Percentiles rank a stretch among this genome's conserved stretches.
Evolutionary conservation across 2,888 invertebrate genomes (phyloP).

Genomic region (Athetis lepigone): DNA sequence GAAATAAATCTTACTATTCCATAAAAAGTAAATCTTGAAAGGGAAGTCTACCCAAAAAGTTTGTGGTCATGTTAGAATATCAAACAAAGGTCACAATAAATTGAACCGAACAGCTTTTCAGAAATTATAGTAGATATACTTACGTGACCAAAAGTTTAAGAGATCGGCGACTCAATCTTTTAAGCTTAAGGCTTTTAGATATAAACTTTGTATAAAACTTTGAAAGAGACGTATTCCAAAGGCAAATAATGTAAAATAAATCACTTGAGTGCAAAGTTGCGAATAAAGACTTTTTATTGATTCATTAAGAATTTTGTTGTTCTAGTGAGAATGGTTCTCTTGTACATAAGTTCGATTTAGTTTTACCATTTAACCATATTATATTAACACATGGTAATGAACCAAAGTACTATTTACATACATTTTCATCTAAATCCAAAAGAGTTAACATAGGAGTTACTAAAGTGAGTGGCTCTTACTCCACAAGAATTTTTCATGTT

Average conservation of each 20-base stretch:
- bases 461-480: too few relatives aligned
- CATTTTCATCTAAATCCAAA: too few relatives aligned
- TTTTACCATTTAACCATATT: not conserved
- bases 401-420: not conserved
- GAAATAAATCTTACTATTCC: constrained; percentile 36
- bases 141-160: constrained; percentile 40
- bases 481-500: constrained; percentile 10
- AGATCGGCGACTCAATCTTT: constrained; percentile 29
- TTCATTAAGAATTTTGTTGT: constrained; percentile 17
- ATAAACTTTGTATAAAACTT: constrained; percentile 43
- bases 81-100: constrained; percentile 39
- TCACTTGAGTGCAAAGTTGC: constrained; percentile 45
- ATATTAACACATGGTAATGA: constrained; percentile 1
- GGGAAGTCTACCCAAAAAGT: not conserved
- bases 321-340: too few relatives aligned
- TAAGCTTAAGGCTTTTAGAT: constrained; percentile 50
- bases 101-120: constrained; percentile 36
- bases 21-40: constrained; percentile 11
- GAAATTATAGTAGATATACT: constrained; percentile 38
- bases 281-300: constrained; percentile 10
- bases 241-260: constrained; percentile 45
- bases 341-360: constrained; percentile 27
- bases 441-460: too few relatives aligned
- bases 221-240: constrained; percentile 33
- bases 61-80: constrained; percentile 27